Evolutionary conservation across 2,113 vertebrate species (phyloP).

Genomic region (Oreochromis spilurus): DNA sequence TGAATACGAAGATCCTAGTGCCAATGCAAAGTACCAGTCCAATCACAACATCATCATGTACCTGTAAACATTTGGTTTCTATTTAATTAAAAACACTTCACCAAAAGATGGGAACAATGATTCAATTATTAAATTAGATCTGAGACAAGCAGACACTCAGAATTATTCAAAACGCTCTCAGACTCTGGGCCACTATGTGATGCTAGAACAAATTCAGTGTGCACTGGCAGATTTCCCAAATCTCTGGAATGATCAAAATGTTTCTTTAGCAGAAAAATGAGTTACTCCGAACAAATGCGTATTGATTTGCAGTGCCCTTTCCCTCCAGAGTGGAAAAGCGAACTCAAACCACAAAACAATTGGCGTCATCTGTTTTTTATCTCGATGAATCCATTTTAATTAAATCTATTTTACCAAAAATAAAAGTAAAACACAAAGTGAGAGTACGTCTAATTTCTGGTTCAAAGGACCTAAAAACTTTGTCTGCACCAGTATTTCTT

Average conservation of each 20-base stretch:
- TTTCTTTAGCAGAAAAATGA: not conserved
- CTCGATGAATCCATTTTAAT: not conserved
- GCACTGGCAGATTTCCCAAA: not conserved
- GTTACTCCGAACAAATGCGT: fast-evolving
- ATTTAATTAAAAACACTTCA: too few relatives aligned
- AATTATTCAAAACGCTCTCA: not conserved
- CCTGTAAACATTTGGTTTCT: too few relatives aligned
- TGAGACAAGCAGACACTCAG: not conserved
- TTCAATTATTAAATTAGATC: not conserved
- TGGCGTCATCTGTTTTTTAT: not conserved
- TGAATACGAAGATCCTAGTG: too few relatives aligned
- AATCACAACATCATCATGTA: not conserved
- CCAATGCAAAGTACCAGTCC: too few relatives aligned
- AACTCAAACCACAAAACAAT: not conserved
- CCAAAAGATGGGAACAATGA: not conserved
- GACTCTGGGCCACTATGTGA: not conserved
- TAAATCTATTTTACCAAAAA: not conserved
- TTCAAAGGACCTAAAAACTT: not conserved
- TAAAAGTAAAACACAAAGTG: not conserved
- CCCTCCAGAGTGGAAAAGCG: not conserved
- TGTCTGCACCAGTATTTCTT: not conserved
- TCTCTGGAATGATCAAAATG: not conserved
- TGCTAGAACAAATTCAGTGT: not conserved
- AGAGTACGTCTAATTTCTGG: not conserved
- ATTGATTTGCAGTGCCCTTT: not conserved